Evolutionary conservation across 2,888 invertebrate genomes (phyloP).

Genomic region (Palloptera scutellata): DNA sequence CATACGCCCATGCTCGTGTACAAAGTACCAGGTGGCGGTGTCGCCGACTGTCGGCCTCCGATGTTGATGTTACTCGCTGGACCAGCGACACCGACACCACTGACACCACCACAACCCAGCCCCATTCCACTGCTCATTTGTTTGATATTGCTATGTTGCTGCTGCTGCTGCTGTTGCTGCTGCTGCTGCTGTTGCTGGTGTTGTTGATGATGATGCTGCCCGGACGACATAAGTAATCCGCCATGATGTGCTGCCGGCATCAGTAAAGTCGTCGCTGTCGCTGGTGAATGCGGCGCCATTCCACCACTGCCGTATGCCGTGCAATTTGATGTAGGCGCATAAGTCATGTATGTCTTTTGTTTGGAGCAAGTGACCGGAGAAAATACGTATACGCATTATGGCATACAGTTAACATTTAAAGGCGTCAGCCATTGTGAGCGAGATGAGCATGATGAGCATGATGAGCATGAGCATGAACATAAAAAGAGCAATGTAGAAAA

Average conservation of each 20-base stretch:
- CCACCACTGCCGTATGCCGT: constrained; percentile 52
- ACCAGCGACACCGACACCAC: constrained; percentile 34
- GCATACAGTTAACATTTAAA: no score
- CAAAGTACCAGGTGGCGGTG: constrained; percentile 52
- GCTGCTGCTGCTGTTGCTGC: neutral
- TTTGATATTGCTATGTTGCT: constrained; percentile 27
- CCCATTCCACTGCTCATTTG: constrained; percentile 25
- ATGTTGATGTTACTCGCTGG: constrained; percentile 23
- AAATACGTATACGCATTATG: no score
- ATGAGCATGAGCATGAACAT: neutral
- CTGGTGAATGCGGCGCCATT: constrained; percentile 48
- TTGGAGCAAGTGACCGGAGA: neutral
- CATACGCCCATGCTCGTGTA: constrained; percentile 55
- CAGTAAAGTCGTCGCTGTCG: constrained; percentile 58
- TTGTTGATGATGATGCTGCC: constrained; percentile 31
- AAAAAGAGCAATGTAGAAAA: constrained; percentile 25
- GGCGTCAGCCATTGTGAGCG: no score
- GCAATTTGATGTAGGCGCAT: constrained; percentile 60
- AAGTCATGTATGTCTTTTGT: constrained; percentile 57
- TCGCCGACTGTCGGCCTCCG: constrained; percentile 48
- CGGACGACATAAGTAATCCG: constrained; percentile 47
- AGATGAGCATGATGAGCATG: no score
- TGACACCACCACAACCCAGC: constrained; percentile 36
- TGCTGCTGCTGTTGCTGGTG: constrained; percentile 39
- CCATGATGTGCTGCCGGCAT: constrained; percentile 55